A percentile compares a stretch with the other conserved stretches of the same genome.
Evolutionary conservation across 2,113 vertebrate species (phyloP).

Genomic region (Xiphophorus maculatus): DNA sequence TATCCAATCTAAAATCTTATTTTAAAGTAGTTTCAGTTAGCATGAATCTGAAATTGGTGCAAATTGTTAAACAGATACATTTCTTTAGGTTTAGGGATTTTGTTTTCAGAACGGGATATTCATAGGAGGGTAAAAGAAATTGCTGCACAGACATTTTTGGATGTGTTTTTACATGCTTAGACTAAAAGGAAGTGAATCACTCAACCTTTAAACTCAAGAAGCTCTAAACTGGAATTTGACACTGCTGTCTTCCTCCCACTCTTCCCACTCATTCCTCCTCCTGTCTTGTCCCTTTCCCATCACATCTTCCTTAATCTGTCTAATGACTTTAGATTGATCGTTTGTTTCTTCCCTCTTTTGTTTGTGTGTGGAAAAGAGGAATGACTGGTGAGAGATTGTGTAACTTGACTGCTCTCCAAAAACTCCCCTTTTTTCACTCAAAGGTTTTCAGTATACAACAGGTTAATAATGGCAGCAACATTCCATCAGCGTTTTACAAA

Average conservation of each 20-base stretch:
- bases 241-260: conserved; percentile 21
- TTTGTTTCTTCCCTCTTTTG: conserved; percentile 27
- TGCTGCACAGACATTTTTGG: background rate
- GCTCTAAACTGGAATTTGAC: conserved; percentile 35
- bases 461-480: background rate
- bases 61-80: background rate
- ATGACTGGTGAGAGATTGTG: conserved; percentile 45
- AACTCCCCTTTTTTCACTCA: background rate
- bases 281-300: conserved; percentile 2
- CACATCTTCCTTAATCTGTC: conserved; percentile 9
- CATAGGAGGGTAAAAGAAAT: background rate
- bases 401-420: conserved; percentile 45
- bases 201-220: conserved; percentile 24
- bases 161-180: background rate
- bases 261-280: conserved; percentile 9
- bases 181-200: conserved; percentile 17
- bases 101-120: background rate
- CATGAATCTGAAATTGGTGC: background rate
- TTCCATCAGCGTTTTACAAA: background rate
- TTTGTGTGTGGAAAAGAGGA: conserved; percentile 10
- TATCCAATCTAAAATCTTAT: background rate
- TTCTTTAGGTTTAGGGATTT: background rate
- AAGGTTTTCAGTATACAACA: background rate
- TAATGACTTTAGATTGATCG: conserved; percentile 49
- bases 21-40: background rate